Conservation (phyloP, 2,888 invertebrate genomes). For the Girardia tigrina region DNA sequence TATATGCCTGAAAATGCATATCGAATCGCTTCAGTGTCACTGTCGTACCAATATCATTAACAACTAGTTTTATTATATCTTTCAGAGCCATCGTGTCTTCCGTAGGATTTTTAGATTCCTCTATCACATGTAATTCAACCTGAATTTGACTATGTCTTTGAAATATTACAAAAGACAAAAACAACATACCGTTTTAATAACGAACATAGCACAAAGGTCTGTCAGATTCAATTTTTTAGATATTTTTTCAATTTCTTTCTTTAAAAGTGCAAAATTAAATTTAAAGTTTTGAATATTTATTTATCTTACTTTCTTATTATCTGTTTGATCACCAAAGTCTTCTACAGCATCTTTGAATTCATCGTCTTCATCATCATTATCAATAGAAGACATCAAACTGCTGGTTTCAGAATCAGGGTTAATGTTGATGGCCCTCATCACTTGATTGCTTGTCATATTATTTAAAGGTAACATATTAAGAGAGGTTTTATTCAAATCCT, state of each 20-base stretch:
- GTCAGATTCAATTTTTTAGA: background rate
- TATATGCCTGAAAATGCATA: slow-evolving; percentile 23
- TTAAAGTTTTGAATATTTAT: background rate
- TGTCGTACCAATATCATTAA: background rate
- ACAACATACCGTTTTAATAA: background rate
- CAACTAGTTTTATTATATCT: background rate
- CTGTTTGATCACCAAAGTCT: background rate
- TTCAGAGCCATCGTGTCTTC: background rate
- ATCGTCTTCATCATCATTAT: background rate
- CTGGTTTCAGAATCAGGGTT: background rate
- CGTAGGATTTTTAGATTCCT: background rate
- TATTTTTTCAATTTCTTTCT: background rate
- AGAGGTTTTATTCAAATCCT: background rate
- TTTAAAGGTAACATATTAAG: background rate
- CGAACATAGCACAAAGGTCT: background rate
- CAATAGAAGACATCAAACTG: background rate
- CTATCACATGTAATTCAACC: background rate
- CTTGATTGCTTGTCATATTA: slow-evolving; percentile 5
- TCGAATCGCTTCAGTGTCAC: background rate
- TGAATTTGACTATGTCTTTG: background rate
- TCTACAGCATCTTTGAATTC: slow-evolving; percentile 1
- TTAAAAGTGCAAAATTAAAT: background rate
- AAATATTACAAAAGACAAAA: background rate
- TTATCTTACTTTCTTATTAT: background rate
- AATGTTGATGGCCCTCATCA: slow-evolving; percentile 4